Percentiles rank a stretch among this genome's conserved stretches.
Evolutionary conservation across 92 coral and sea anemone genomes (phyloP).

Genomic region (Meandrina meandrites): DNA sequence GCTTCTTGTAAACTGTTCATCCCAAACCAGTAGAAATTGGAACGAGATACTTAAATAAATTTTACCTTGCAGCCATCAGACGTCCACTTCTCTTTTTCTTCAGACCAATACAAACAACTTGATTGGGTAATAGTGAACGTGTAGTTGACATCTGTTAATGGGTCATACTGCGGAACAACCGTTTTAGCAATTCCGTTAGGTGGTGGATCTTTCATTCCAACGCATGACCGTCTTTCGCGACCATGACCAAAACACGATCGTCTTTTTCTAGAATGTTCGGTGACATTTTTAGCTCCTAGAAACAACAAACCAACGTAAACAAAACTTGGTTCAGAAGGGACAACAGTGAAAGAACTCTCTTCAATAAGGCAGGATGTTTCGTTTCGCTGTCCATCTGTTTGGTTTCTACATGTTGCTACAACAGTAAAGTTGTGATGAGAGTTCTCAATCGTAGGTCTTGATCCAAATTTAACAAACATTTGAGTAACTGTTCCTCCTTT

Average conservation of each 20-base stretch:
- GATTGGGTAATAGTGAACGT: slow-evolving; percentile 45
- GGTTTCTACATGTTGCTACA: background rate
- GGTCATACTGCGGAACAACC: slow-evolving; percentile 39
- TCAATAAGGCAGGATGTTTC: background rate
- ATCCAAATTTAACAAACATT: background rate
- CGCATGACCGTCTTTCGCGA: slow-evolving; percentile 55
- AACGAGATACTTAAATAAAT: background rate
- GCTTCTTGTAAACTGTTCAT: no score
- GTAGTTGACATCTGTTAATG: slow-evolving; percentile 49
- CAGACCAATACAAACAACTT: slow-evolving; percentile 63
- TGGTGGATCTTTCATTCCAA: slow-evolving; percentile 55
- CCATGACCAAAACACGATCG: slow-evolving; percentile 60
- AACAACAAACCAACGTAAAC: background rate
- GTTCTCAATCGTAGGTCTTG: slow-evolving; percentile 4
- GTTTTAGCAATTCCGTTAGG: slow-evolving; percentile 5
- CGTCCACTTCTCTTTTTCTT: slow-evolving; percentile 46
- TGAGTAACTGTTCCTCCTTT: background rate
- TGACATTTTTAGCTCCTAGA: background rate
- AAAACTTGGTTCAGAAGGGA: background rate
- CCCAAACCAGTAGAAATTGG: no score
- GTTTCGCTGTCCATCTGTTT: background rate
- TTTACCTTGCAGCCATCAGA: slow-evolving; percentile 50
- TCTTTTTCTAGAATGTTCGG: slow-evolving; percentile 22
- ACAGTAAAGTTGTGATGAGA: slow-evolving; percentile 4
- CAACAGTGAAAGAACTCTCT: background rate